Evolutionary conservation across 2,797 vertebrate genomes (phyloP), one percentile per base, ranked within the genome.

Genomic region (Lepilemur ruficaudatus): DNA sequence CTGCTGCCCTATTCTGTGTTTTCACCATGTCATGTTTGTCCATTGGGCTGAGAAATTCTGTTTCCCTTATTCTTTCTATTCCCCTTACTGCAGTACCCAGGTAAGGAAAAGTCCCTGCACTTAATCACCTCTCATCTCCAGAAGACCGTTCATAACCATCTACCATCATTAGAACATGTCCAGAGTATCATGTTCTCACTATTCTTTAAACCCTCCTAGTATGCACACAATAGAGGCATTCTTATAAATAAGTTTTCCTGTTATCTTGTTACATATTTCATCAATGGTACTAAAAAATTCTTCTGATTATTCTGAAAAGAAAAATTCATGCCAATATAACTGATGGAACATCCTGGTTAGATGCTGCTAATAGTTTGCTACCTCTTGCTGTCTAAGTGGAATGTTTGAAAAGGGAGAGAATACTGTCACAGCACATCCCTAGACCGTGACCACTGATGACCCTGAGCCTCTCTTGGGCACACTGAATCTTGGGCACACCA

Each of bases 301-400:
- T 81, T 67, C 32, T 89, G 28, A 43, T 46, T 50, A 73, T 89
- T 85, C 65, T 35, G 25, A 81, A 69, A 79, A 93, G 82, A 72
- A 84, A 87, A 97, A 52, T 43, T 0, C 14, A 55, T 10, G 0
- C 20, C 38, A 76, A 12, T 35, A 52, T 88, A 82, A 92, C 35
- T 75, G 55, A 46, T 13, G 11, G 14, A 25, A 35, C 18, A 80
- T 12, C 38, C 28, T 38, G 65, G 2, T 52, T 20, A 67, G 57
- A 50, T 46, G 15, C 8, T 61, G 5, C 63, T 73, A 69, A 17
- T 57, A 46, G 17, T 38, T 80, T 73, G 28, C 52, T 63, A 32
- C 35, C 8, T 78, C 3, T 88, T 70, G 22, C 11, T 18, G 88
- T 67, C 28, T 50, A 50, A 61, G 15, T 46, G 4, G n/a, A 25